phyloP scores from a whole-genome alignment of 2,888 invertebrate species.

The Drosophila setosimentum region DNA sequence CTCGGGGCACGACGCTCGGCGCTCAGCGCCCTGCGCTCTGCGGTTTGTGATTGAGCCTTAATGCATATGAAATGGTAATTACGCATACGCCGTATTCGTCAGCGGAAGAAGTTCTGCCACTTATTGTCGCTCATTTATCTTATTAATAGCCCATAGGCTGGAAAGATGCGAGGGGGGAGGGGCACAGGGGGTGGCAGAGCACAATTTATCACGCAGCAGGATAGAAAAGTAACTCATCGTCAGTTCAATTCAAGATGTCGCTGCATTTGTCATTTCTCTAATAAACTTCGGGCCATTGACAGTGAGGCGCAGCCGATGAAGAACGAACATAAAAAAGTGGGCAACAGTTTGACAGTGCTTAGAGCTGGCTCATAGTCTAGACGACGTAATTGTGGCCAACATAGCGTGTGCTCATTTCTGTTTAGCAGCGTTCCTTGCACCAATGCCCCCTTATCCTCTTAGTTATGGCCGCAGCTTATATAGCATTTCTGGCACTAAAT shows the following conservation, averaged over 20 bases:
- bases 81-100: conserved; percentile 76
- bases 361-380: conserved; percentile 52
- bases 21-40: conserved; percentile 9
- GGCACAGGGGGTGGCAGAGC: conserved; percentile 18
- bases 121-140: conserved; percentile 79
- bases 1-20: neutral
- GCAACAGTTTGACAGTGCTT: conserved; percentile 63
- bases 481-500: conserved; percentile 67
- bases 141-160: conserved; percentile 63
- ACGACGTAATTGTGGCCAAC: conserved; percentile 68
- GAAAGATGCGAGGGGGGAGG: neutral
- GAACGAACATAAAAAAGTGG: conserved; percentile 31
- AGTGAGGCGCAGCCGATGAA: conserved; percentile 23
- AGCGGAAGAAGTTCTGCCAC: conserved; percentile 67
- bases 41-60: conserved; percentile 70
- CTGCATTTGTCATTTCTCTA: conserved; percentile 76
- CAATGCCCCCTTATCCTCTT: neutral
- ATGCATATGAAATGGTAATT: conserved; percentile 81
- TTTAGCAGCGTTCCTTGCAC: neutral
- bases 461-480: conserved; percentile 56
- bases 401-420: conserved; percentile 42
- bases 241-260: conserved; percentile 46
- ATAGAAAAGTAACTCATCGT: conserved; percentile 41
- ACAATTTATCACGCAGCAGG: conserved; percentile 70
- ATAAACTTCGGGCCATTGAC: conserved; percentile 66